Conservation (phyloP, 2,113 vertebrate genomes). For the Boleophthalmus pectinirostris region DNA sequence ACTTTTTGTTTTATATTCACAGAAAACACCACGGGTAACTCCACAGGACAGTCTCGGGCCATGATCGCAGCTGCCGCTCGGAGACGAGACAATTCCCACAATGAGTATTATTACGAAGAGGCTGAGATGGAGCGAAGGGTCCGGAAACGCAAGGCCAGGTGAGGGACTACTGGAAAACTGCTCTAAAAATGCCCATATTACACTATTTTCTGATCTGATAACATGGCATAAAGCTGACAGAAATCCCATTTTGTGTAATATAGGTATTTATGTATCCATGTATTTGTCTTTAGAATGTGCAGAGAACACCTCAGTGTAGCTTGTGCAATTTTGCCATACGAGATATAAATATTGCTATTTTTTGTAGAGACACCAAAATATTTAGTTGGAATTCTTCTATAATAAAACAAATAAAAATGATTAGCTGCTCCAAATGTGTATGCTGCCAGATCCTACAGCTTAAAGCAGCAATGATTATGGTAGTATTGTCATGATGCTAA, state of each 20-base stretch:
- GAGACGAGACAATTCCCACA: slow-evolving; percentile 91
- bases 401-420: too few species aligned
- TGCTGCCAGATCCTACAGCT: too few species aligned
- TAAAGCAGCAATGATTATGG: too few species aligned
- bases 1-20: background rate
- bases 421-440: too few species aligned
- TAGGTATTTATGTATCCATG: background rate
- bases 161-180: background rate
- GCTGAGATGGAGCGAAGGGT: slow-evolving; percentile 89
- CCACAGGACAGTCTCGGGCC: slow-evolving; percentile 86
- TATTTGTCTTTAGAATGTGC: background rate
- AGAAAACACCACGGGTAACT: slow-evolving; percentile 90
- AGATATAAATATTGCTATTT: too few species aligned
- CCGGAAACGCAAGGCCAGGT: slow-evolving; percentile 91
- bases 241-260: too few species aligned
- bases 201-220: too few species aligned
- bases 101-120: slow-evolving; percentile 93
- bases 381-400: too few species aligned
- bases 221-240: too few species aligned
- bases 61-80: slow-evolving; percentile 87
- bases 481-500: too few species aligned
- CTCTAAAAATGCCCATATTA: background rate
- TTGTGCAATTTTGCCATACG: too few species aligned
- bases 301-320: background rate
- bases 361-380: too few species aligned